phyloP scores from a whole-genome alignment of 2,888 invertebrate species.

The Euphydryas editha region DNA sequence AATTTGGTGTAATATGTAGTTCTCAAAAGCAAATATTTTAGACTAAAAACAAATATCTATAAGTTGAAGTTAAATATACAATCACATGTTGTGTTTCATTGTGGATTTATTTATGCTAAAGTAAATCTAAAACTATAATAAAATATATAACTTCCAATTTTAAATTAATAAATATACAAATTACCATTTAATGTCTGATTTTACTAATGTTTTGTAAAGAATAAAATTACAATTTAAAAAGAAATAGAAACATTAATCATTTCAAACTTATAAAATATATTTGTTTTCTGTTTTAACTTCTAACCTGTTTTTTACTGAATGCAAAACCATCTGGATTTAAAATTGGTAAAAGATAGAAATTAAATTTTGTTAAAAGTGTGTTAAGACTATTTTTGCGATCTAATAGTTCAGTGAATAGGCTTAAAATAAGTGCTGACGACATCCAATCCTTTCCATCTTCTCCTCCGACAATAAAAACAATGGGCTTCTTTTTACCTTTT shows the following conservation, averaged over 20 bases:
- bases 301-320: constrained; percentile 58
- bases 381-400: constrained; percentile 42
- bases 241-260: background rate
- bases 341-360: constrained; percentile 68
- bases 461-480: constrained; percentile 67
- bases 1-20: no score
- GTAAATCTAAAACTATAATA: no score
- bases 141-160: no score
- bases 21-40: no score
- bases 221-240: no score
- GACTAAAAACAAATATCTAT: no score
- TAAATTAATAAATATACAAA: no score
- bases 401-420: constrained; percentile 55
- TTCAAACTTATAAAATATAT: background rate
- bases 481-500: constrained; percentile 44
- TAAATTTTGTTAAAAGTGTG: constrained; percentile 52
- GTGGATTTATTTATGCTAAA: no score
- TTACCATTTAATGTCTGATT: no score
- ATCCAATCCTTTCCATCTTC: constrained; percentile 71
- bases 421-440: constrained; percentile 61
- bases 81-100: no score
- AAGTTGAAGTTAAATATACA: no score
- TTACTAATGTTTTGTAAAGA: no score
- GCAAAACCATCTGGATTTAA: constrained; percentile 76
- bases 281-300: background rate